A percentile compares a stretch with the other conserved stretches of the same genome.
Conservation (phyloP, 2,888 invertebrate genomes). For the Tuta absoluta region DNA sequence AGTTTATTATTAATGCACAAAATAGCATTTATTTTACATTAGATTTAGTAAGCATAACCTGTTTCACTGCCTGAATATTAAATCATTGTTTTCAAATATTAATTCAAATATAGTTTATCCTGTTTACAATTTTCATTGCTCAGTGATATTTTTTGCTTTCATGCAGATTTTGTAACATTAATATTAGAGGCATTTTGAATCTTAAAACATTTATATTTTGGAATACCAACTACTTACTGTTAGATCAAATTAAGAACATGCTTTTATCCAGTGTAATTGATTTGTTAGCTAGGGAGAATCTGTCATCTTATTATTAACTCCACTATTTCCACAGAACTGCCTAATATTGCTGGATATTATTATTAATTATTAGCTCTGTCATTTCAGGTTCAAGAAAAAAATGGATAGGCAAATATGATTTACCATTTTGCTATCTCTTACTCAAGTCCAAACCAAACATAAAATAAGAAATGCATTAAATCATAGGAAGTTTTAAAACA, state of each 20-base stretch:
- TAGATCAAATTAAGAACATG: slow-evolving; percentile 32
- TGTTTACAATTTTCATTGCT: neutral
- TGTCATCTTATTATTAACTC: neutral
- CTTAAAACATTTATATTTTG: slow-evolving; percentile 6
- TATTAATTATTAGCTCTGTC: neutral
- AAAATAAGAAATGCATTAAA: neutral
- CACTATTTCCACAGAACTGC: slow-evolving; percentile 4
- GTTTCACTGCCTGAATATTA: neutral
- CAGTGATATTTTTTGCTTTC: slow-evolving; percentile 21
- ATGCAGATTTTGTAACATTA: slow-evolving; percentile 1
- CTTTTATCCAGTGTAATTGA: slow-evolving; percentile 41
- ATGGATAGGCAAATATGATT: too few species aligned
- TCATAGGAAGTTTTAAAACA: too few species aligned
- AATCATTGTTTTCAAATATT: neutral
- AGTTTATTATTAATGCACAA: neutral
- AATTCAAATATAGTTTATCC: neutral
- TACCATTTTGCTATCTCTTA: too few species aligned
- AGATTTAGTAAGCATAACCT: neutral
- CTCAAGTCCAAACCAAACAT: too few species aligned
- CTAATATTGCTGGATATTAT: neutral
- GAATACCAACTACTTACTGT: neutral
- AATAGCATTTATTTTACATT: slow-evolving; percentile 6
- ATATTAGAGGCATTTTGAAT: slow-evolving; percentile 15
- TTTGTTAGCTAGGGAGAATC: slow-evolving; percentile 40
- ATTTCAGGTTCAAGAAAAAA: too few species aligned